These are phyloP conservation scores for Sebastes ruberrimus DNA, from an alignment of 2,797 vertebrate genomes.

Conservation along the genomic window DNA sequence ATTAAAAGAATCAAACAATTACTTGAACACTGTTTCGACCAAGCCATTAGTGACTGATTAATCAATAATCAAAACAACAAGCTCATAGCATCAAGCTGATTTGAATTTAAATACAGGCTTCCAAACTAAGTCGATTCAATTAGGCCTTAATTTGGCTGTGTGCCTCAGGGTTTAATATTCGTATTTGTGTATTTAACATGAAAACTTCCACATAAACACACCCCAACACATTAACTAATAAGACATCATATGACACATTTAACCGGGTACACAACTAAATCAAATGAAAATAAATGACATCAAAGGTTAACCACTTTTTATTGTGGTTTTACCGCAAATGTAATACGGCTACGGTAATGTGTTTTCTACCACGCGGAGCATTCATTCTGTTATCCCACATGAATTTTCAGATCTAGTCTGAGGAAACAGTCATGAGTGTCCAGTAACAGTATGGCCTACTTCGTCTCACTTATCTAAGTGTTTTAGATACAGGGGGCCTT, in stretches of 20 bases:
- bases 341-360: not conserved
- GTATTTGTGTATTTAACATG: constrained; percentile 15
- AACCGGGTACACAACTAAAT: constrained; percentile 63
- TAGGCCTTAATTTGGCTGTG: not conserved
- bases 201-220: constrained; percentile 65
- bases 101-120: not conserved
- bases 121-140: not conserved
- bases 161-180: not conserved
- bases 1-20: not conserved
- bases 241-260: constrained; percentile 69
- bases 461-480: constrained; percentile 8
- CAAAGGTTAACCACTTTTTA: constrained; percentile 1
- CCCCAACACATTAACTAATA: constrained; percentile 66
- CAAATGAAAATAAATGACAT: constrained; percentile 53
- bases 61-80: constrained; percentile 32
- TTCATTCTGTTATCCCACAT: constrained; percentile 27
- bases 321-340: not conserved
- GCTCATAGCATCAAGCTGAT: not conserved
- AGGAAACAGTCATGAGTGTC: constrained; percentile 80
- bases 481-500: constrained; percentile 39
- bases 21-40: constrained; percentile 5
- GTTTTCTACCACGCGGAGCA: not conserved
- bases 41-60: constrained; percentile 14
- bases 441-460: constrained; percentile 86
- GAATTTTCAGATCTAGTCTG: constrained; percentile 30